Base-by-base conservation (phyloP, 2,888 invertebrate genomes). In the Halocaridina rubra region DNA sequence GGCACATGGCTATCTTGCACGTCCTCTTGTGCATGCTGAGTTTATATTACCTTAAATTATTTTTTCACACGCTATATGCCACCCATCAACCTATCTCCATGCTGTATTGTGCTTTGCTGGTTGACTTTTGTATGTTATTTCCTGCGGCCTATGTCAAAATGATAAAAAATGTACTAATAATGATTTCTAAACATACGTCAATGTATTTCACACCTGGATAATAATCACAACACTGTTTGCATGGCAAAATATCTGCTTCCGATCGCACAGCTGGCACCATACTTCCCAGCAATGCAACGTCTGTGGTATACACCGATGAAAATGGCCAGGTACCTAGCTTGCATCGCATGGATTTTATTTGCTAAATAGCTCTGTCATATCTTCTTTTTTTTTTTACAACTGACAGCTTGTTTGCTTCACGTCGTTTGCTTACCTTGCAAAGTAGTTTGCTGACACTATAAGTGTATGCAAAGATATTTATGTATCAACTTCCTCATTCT, bases 281-380 rank as follows among this genome's bases (percentile, higher is more conserved):
- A n/a, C 46, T 82, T 16, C 77, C 82, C 72, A 78, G 29, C 72
- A 82, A 82, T 72, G 78, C 77, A 33, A 78, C 82, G 32, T 82
- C 82, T 61, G 82, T 82, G 64, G 82, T 82, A 33, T 82, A 82
- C 82, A 82, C 82, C 67, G 82, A 82, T 61, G 82, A 82, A 30
- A 82, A 82, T 46, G 82, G 82, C 32, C 82, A 82, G 82, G 82
- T 82, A 82, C 46, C 75, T 75, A 61, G 22, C 74, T n/a, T n/a
- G n/a, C n/a, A n/a, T n/a, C n/a, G n/a, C n/a, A n/a, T n/a, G n/a
- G n/a, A n/a, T n/a, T n/a, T n/a, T n/a, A n/a, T n/a, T n/a, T n/a
- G n/a, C n/a, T n/a, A n/a, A n/a, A n/a, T n/a, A n/a, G n/a, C n/a
- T n/a, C n/a, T n/a, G n/a, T n/a, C n/a, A n/a, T n/a, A n/a, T n/a